Percentiles rank a stretch among this genome's conserved stretches.
These are phyloP conservation scores for Lepidochrysops patricia DNA, from an alignment of 2,888 invertebrate species.

Conservation along the genomic window DNA sequence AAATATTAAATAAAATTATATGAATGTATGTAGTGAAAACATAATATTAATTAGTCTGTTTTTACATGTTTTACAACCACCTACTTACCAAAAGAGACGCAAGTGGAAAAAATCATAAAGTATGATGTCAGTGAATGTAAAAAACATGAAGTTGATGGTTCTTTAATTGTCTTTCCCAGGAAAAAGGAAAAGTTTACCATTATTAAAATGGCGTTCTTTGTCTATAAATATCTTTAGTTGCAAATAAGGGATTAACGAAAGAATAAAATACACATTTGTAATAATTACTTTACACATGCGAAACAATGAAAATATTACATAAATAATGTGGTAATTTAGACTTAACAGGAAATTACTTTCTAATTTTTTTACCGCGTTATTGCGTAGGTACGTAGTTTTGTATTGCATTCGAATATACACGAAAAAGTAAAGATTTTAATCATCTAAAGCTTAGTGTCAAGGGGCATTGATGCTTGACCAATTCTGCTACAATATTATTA, in stretches of 20 bases:
- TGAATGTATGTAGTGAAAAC: too few relatives aligned
- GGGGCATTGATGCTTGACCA: neutral
- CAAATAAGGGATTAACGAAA: neutral
- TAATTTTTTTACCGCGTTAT: constrained; percentile 1
- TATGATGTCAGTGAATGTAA: neutral
- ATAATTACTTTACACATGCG: neutral
- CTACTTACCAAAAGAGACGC: neutral
- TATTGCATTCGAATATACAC: neutral
- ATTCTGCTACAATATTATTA: neutral
- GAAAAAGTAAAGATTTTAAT: neutral
- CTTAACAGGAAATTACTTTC: constrained; percentile 10
- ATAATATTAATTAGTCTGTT: too few relatives aligned
- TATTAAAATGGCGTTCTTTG: neutral
- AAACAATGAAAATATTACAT: constrained; percentile 2
- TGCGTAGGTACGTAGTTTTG: neutral
- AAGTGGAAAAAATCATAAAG: neutral
- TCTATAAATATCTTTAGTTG: neutral
- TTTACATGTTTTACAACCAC: neutral
- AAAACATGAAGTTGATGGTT: neutral
- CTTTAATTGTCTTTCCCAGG: neutral
- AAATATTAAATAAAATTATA: too few relatives aligned
- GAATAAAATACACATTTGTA: neutral
- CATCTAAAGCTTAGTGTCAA: neutral
- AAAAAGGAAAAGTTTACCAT: neutral
- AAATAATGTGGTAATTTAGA: neutral